Evolutionary conservation across 2,113 vertebrate species (phyloP), one percentile per base, ranked within the genome.

Genomic region (Origma solitaria): DNA sequence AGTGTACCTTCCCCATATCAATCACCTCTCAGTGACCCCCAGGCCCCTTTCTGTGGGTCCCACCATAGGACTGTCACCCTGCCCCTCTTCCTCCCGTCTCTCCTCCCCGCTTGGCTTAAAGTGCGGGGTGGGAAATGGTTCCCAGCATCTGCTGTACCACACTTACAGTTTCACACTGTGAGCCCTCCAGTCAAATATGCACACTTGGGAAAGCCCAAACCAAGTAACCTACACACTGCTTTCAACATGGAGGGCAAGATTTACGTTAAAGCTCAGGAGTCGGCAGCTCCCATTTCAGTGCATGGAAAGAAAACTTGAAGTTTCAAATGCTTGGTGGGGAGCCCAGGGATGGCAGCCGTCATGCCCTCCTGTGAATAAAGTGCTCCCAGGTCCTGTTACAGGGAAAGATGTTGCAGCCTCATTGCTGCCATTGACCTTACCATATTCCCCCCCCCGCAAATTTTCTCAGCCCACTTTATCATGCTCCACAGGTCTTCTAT

Each of bases 261-360:
- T 73, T 80, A 65, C 24, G 13, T 21, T 4, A 72, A 50, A 22
- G 45, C 37, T 81, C 58, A 57, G 54, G 45, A 72, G 42, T 5
- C 1, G 3, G 57, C 31, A 45, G 50, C 40, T 92, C 53, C 18
- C 3, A 2, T 72, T 83, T 64, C 2, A 8, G 50, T 45, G 45
- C 33, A 42, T 50, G 56, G 35, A 51, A 64, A 62, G 76, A 78
- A 92, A 83, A 44, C 17, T 7, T 23, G 37, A 87, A 37, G 38
- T 45, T 54, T 30, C 2, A 3, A 70, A 35, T 21, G 8, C 50
- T 2, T 12, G 14, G 42, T 5, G 3, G 30, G 16, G 28, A 70
- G 37, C 21, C 27, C 2, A 0, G 47, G 30, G 42, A 37, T 4
- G 4, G 40, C 78, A 96, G 40, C 28, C 0, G 0, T 35, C n/a